Base-by-base conservation (phyloP, 1,140 invertebrate species). In the Druon quercuslanigerum region DNA sequence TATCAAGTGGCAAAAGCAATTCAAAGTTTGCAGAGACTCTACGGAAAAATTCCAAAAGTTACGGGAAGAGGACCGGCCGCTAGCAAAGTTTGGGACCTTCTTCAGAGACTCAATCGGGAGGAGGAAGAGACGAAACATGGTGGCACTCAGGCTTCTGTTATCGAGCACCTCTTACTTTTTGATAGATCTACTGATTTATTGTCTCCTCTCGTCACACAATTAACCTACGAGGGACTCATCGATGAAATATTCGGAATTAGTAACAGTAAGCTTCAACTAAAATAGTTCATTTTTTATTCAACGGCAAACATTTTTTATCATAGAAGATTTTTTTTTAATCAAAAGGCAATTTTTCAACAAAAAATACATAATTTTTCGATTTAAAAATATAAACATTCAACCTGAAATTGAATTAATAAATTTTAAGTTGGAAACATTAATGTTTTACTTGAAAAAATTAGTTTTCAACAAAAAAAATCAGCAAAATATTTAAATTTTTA, bases 151-250 rank as follows among this genome's bases (percentile, higher is more conserved):
- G 71, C 91, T 73, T 88, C 72, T 73, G 86, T 56, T 82, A 98
- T 99, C 40, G 97, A 99, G 88, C 96, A 96, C 88, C 92, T 99
- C 11, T 92, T 99, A 19, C 79, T 99, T 16, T 89, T 99, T 1
- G 98, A 99, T 92, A 92, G 98, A 50, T 95, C 94, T 72, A 94
- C 99, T 16, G 99, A 99, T 93, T 94, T 99, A 71, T 93, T 99
- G 8, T 97, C 97, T 50, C 97, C 98, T 5, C 91, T 99, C 78
- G 94, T 97, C 2, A 99, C 97, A 0, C 99, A 99, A 86, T 93
- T 99, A 17, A 99, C 98, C 0, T 99, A 99, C 88, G 98, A 99
- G 92, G 99, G 98, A 17, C 92, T 99, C 13, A 97, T 99, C 83
- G 99, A 99, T 92, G 96, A 97, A 92, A 94, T 97, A 80, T 98